Base-by-base conservation (phyloP, 2,888 invertebrate genomes). In the Cheilosia soror region DNA sequence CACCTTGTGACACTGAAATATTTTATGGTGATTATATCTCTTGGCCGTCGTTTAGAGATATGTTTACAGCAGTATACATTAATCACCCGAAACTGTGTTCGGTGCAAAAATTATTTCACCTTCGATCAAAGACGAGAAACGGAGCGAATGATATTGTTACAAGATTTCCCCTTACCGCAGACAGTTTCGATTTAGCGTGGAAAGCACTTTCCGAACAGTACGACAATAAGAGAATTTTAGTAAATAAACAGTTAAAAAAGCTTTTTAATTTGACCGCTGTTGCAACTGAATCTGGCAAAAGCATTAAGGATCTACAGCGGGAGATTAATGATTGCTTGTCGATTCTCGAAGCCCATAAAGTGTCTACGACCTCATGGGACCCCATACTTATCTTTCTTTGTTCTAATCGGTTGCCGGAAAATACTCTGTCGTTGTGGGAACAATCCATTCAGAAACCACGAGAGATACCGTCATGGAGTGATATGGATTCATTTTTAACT, bases 1-100 rank as follows among this genome's bases (percentile, higher is more conserved):
- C 40, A 15, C 49, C 47, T 47, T 47, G 15, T 47, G 47, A 47
- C 47, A 47, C 47, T 47, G 47, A 47, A 15, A 47, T 47, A 13
- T 47, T 47, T 47, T 47, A 47, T 47, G 47, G 47, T 15, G 15
- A 6, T 47, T 15, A 15, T 47, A 15, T 47, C n/a, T n/a, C 15
- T n/a, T 47, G n/a, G 15, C 47, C 15, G 47, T 15, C 1, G 15
- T 20, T 20, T 20, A 20, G 20, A 20, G 20, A 20, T 20, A 20
- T 20, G 20, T 20, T 20, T 20, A 20, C 20, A 20, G 20, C 20
- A 20, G 20, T 20, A 20, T 20, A 20, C 20, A 20, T 20, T 20
- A 47, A 47, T n/a, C 47, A 47, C 15, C 47, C 47, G 13, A 47
- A 47, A 47, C n/a, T 47, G 15, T 33, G 33, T 33, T 33, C 33